Percentiles rank a stretch among this genome's conserved stretches.
Evolutionary conservation across 1,140 invertebrate species (phyloP).

Genomic region (Acromyrmex heyeri): DNA sequence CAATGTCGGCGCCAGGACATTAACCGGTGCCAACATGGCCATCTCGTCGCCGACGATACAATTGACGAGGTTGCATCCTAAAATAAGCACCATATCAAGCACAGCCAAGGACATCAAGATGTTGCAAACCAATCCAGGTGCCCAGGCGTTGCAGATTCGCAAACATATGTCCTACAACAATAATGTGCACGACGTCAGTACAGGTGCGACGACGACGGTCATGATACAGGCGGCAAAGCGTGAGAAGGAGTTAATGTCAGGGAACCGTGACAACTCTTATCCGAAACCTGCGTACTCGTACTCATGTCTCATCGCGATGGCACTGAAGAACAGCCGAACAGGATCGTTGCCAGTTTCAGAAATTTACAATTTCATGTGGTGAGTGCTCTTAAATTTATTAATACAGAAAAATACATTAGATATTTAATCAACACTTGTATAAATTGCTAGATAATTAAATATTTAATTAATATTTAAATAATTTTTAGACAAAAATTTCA

Average conservation of each 20-base stretch:
- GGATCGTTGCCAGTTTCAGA: conserved; percentile 98
- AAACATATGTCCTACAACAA: conserved; percentile 85
- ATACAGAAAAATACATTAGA: not conserved
- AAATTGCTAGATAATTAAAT: not conserved
- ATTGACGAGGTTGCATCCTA: conserved; percentile 68
- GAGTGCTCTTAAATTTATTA: conserved; percentile 84
- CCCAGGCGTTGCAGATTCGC: conserved; percentile 79
- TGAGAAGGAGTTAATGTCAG: conserved; percentile 81
- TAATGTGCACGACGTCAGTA: conserved; percentile 84
- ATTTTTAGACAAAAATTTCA: not conserved
- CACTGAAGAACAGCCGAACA: conserved; percentile 97
- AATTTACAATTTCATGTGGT: conserved; percentile 99
- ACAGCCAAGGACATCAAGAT: conserved; percentile 85
- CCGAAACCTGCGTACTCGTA: conserved; percentile 99
- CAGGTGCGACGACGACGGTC: conserved; percentile 67
- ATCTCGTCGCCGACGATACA: conserved; percentile 25
- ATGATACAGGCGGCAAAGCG: conserved; percentile 76
- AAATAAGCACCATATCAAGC: conserved; percentile 82
- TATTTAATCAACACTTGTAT: not conserved
- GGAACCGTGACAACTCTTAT: conserved; percentile 91
- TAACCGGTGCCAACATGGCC: not conserved
- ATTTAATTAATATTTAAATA: not conserved
- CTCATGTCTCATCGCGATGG: conserved; percentile 98
- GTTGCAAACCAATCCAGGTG: conserved; percentile 75
- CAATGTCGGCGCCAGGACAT: not conserved